Percentiles rank a stretch among this genome's conserved stretches.
phyloP scores from a whole-genome alignment of 1,140 invertebrate species.

The Euschistus heros region DNA sequence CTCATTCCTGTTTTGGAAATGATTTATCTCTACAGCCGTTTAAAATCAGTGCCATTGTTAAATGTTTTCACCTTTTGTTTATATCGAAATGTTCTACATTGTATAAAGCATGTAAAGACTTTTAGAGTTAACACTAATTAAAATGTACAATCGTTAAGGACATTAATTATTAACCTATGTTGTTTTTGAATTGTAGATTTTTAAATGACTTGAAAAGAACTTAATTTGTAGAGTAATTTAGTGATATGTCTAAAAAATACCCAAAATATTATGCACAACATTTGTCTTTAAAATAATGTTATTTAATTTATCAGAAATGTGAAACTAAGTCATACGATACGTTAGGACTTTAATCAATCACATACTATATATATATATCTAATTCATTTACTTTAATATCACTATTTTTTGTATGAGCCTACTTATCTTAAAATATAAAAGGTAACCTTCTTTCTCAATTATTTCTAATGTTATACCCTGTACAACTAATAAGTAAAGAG shows the following conservation, averaged over 20 bases:
- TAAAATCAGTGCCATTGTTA: conserved; percentile 6
- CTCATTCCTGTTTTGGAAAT: too few relatives aligned
- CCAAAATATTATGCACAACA: too few relatives aligned
- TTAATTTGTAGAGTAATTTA: conserved; percentile 2
- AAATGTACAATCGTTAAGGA: conserved; percentile 1
- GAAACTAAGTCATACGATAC: conserved; percentile 2
- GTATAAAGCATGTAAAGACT: conserved; percentile 14
- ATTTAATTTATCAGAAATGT: conserved; percentile 10
- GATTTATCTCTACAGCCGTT: too few relatives aligned
- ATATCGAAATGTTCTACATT: background rate
- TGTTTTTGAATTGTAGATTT: conserved; percentile 11
- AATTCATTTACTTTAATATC: conserved; percentile 1
- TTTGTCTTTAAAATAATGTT: background rate
- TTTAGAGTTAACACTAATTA: conserved; percentile 1
- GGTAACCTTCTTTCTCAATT: background rate
- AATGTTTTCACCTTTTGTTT: too few relatives aligned
- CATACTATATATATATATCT: background rate
- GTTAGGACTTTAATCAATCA: background rate
- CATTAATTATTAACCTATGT: conserved; percentile 8
- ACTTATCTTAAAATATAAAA: conserved; percentile 2
- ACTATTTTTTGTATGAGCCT: conserved; percentile 7
- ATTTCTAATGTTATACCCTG: too few relatives aligned
- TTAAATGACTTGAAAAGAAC: too few relatives aligned
- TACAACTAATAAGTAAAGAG: too few relatives aligned
- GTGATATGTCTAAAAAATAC: background rate